These are phyloP conservation scores for Aurelia aurita DNA, from an alignment of 30 jellyfish, hydroid and myxozoan species.

Conservation along the genomic window DNA sequence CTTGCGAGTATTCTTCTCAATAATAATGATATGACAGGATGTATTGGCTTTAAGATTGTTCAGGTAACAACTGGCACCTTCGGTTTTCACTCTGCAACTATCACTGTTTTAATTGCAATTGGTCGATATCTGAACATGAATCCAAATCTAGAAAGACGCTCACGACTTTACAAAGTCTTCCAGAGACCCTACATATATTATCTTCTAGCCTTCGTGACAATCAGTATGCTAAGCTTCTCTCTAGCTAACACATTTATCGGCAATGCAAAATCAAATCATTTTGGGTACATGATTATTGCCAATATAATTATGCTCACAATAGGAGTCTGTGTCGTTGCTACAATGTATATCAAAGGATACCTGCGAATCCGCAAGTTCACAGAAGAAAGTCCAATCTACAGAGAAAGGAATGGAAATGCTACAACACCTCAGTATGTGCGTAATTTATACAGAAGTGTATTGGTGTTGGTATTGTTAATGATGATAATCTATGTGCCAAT, in stretches of 20 bases:
- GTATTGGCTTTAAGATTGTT: not conserved
- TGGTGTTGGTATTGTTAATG: not conserved
- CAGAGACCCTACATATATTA: too few species aligned
- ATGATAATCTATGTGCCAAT: not conserved
- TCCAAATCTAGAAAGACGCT: not conserved
- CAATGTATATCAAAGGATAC: constrained; percentile 17
- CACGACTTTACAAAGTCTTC: too few species aligned
- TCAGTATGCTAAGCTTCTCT: too few species aligned
- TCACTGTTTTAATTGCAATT: constrained; percentile 14
- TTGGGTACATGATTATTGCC: too few species aligned
- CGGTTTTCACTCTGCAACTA: not conserved
- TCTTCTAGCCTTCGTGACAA: too few species aligned
- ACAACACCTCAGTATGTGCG: not conserved
- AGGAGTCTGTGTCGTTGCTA: not conserved
- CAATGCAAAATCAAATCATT: too few species aligned
- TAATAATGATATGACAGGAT: not conserved
- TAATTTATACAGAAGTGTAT: too few species aligned
- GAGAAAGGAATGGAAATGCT: not conserved
- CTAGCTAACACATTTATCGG: too few species aligned
- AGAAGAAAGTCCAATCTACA: constrained; percentile 16
- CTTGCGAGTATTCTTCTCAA: not conserved
- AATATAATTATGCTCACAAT: too few species aligned
- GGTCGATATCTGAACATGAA: constrained; percentile 49
- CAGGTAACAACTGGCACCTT: not conserved
- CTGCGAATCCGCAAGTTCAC: not conserved